Conservation (phyloP, 2,888 invertebrate genomes). For the Stenotaenia linearis region DNA sequence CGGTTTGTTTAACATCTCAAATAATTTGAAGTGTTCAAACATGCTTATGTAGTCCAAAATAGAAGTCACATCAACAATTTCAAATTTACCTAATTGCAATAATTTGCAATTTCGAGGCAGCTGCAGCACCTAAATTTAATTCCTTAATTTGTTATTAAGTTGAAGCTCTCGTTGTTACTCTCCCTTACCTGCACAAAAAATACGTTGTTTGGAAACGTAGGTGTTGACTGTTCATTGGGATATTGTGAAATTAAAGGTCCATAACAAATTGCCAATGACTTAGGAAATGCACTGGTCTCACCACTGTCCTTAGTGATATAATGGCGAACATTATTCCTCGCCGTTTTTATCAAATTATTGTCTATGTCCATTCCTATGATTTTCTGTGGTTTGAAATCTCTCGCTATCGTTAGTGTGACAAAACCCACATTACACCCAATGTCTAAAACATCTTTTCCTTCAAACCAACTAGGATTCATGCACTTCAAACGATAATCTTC, state of each 20-base stretch:
- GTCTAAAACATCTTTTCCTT: slow-evolving; percentile 85
- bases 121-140: too few species aligned
- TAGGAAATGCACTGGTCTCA: slow-evolving; percentile 60
- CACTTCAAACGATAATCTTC: slow-evolving; percentile 77
- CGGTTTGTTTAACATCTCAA: too few species aligned
- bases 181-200: slow-evolving; percentile 72
- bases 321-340: slow-evolving; percentile 66
- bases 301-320: slow-evolving; percentile 49
- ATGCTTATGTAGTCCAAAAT: too few species aligned
- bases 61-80: too few species aligned
- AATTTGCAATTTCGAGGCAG: too few species aligned
- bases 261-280: slow-evolving; percentile 79
- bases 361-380: slow-evolving; percentile 94
- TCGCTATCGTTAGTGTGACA: slow-evolving; percentile 82
- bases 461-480: slow-evolving; percentile 76
- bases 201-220: slow-evolving; percentile 78
- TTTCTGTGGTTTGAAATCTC: slow-evolving; percentile 74
- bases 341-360: slow-evolving; percentile 69
- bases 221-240: slow-evolving; percentile 40
- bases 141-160: too few species aligned
- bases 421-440: slow-evolving; percentile 98
- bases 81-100: too few species aligned
- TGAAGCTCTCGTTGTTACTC: too few species aligned
- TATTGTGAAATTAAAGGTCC: slow-evolving; percentile 62
- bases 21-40: too few species aligned